These are phyloP conservation scores for Sebastes fasciatus DNA, from an alignment of 2,113 vertebrate species.

Conservation along the genomic window DNA sequence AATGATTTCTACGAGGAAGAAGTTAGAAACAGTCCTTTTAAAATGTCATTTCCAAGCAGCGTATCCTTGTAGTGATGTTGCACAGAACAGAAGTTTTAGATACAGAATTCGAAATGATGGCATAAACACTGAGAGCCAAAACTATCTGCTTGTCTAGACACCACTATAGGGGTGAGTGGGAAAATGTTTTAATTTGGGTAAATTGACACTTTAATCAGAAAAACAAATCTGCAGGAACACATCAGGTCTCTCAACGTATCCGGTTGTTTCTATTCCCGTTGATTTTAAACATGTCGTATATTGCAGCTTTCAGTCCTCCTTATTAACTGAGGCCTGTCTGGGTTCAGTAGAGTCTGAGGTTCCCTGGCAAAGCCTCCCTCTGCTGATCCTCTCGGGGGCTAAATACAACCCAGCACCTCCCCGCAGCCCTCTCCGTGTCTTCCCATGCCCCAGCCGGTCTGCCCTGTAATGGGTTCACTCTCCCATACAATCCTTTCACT, in stretches of 20 bases:
- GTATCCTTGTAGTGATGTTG: neutral
- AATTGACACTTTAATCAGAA: neutral
- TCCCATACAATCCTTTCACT: slow-evolving; percentile 79
- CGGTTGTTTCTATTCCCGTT: neutral
- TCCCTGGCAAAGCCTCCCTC: slow-evolving; percentile 56
- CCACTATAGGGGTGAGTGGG: neutral
- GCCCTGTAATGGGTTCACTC: slow-evolving; percentile 76
- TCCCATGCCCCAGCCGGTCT: slow-evolving; percentile 74
- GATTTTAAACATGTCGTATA: neutral
- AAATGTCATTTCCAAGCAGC: too few species aligned
- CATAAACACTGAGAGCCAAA: neutral
- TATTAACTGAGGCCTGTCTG: slow-evolving; percentile 39
- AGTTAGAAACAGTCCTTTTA: too few species aligned
- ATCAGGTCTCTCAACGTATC: neutral
- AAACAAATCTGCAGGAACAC: neutral
- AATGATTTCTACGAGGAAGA: too few species aligned
- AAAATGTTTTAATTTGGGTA: neutral
- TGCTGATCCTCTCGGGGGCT: slow-evolving; percentile 55
- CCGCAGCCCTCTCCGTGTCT: slow-evolving; percentile 62
- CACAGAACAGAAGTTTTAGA: neutral
- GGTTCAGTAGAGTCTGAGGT: slow-evolving; percentile 48
- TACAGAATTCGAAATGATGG: neutral
- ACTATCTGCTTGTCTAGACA: neutral
- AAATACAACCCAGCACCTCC: slow-evolving; percentile 64
- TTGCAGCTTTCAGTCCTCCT: slow-evolving; percentile 18